Base-by-base conservation (phyloP, 2,888 invertebrate species). In the Cataglyphis albicans region DNA sequence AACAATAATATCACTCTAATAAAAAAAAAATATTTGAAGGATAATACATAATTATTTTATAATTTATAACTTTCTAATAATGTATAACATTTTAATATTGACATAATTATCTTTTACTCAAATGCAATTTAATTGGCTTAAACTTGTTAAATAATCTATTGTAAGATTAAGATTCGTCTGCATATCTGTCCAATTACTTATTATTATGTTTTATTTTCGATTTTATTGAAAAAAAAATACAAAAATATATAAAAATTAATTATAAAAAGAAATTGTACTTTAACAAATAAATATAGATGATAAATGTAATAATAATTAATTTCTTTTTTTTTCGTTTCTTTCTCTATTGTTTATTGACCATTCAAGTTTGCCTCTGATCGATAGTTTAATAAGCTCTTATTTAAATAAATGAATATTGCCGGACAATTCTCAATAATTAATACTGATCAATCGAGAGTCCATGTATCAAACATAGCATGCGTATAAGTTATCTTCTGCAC, bases 401-500 rank as follows among this genome's bases (percentile, higher is more conserved):
- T 25, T 3, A 67, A 48, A 29, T 12, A 25, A 29, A 25, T 67
- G 10, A 44, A 29, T 48, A 0, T 25, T 65, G 3, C 3, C 5
- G 55, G 18, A 21, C 1, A 32, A 63, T 35, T 18, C 7, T 63
- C 18, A 32, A 63, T 52, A 10, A 70, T 70, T 70, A 7, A 32
- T 32, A 10, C n/a, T 10, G 10, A 67, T 72, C 18, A 3, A 12
- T 41, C 1, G 3, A 21, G 9, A 3, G 9, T 52, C 9, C 1
- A 21, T 21, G 5, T 21, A 35, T 55, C 7, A 3, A 21, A 35
- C 4, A 5, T 55, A 57, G 12, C 18, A 3, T 5, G 55, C 12
- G n/a, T 41, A 29, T 73, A n/a, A 63, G 10, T 74, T 74, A 63
- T 48, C 48, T 32, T 74, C 63, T 63, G 18, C 7, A 44, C 12